Base-by-base conservation (phyloP, 2,888 invertebrate species). In the Agrenia bidenticulata region DNA sequence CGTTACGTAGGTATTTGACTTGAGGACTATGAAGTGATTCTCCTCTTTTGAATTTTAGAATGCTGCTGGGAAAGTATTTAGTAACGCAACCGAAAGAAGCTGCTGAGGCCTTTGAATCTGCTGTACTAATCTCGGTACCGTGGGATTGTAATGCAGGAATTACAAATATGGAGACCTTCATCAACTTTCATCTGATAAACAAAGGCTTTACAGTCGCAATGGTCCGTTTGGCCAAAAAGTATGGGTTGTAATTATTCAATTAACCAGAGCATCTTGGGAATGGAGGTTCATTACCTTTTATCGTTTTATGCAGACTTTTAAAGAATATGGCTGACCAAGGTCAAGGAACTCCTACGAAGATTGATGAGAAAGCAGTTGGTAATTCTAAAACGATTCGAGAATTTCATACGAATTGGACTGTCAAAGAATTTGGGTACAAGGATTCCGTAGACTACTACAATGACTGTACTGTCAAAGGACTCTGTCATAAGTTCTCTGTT, bases 401-500 rank as follows among this genome's bases (percentile, higher is more conserved):
- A 80, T 93, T 94, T 81, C 94, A 94, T 81, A 84, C 86, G 42
- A 83, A 86, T 62, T 92, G 92, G 80, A 92, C 93, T 17, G 84
- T 88, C 19, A 86, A 85, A 73, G 88, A 91, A 81, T 92, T 92
- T 82, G 92, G 92, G 1, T 93, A 89, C 81, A 84, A 84, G 58
- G 85, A 87, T 74, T 89, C 88, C 67, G 87, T 89, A 67, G 89
- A 88, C 63, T 94, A 94, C 81, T 93, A 94, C 80, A 81, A 83
- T 62, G 87, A 84, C 69, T 88, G 89, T 1, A 85, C 85, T n/a
- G 80, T 88, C 56, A 85, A 88, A 77, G 85, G 88, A 78, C 91
- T 91, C 81, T 82, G 92, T 73, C 84, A 85, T 74, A 81, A 81
- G 58, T 88, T 92, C 76, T 83, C 86, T 73, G 87, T 88, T 75